phyloP scores from a whole-genome alignment of 1,140 invertebrate genomes.

The Ostrea edulis region DNA sequence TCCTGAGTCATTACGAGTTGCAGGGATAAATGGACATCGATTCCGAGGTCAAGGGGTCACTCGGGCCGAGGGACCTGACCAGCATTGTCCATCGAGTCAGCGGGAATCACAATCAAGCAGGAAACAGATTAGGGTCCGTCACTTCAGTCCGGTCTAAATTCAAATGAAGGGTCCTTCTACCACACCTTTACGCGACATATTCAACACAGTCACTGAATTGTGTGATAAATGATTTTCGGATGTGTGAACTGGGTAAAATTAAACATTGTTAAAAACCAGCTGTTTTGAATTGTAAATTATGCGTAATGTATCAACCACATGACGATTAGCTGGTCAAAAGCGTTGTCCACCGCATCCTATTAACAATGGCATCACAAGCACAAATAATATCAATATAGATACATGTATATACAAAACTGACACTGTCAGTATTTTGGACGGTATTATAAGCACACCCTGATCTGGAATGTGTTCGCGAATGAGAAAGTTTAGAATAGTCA shows the following conservation, averaged over 20 bases:
- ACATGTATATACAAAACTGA: not conserved
- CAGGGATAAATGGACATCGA: slow-evolving; percentile 39
- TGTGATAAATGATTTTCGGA: slow-evolving; percentile 17
- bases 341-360: not conserved
- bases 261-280: not conserved
- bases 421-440: not conserved
- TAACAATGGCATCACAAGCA: not conserved
- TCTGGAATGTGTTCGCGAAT: not conserved
- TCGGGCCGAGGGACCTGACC: not conserved
- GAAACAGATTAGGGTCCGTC: slow-evolving; percentile 22
- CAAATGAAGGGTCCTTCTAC: not conserved
- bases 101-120: slow-evolving; percentile 26
- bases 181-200: slow-evolving; percentile 17
- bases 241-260: slow-evolving; percentile 26
- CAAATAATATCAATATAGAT: not conserved
- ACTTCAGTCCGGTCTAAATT: not conserved
- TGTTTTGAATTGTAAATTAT: slow-evolving; percentile 5
- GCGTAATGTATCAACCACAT: not conserved
- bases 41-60: slow-evolving; percentile 24
- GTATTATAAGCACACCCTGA: not conserved
- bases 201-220: not conserved
- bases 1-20: slow-evolving; percentile 36
- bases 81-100: not conserved
- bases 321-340: not conserved
- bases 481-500: not conserved